Evolutionary conservation across 2,113 vertebrate genomes (phyloP).

Genomic region (Hemibagrus wyckioides): DNA sequence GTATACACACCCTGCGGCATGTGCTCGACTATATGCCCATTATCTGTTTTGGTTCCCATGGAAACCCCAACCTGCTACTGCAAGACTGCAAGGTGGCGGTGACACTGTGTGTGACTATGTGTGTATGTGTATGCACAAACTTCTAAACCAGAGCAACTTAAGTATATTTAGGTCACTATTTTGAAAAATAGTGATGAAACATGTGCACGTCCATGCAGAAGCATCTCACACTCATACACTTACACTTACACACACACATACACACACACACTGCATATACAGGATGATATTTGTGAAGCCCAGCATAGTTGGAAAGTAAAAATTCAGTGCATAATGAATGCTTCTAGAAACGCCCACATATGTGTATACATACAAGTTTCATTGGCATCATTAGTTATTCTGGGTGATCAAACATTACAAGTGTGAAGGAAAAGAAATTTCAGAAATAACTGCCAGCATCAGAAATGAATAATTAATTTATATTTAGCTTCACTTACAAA

Average conservation of each 20-base stretch:
- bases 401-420: not conserved
- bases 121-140: conserved; percentile 33
- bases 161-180: conserved; percentile 37
- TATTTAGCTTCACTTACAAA: conserved; percentile 4
- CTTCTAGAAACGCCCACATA: not conserved
- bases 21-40: conserved; percentile 71
- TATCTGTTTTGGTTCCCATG: conserved; percentile 75
- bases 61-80: conserved; percentile 69
- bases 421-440: not conserved
- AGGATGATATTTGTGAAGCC: conserved; percentile 4
- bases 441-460: not conserved
- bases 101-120: conserved; percentile 45
- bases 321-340: conserved; percentile 8
- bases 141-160: conserved; percentile 31
- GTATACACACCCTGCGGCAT: conserved; percentile 66
- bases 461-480: not conserved
- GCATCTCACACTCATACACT: not conserved
- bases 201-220: not conserved
- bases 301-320: not conserved
- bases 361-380: not conserved
- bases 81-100: conserved; percentile 56
- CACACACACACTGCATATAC: not conserved
- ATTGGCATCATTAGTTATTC: not conserved
- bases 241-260: not conserved
- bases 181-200: conserved; percentile 23